Base-by-base conservation (phyloP, 2,888 invertebrate species). In the Morpho achilles region DNA sequence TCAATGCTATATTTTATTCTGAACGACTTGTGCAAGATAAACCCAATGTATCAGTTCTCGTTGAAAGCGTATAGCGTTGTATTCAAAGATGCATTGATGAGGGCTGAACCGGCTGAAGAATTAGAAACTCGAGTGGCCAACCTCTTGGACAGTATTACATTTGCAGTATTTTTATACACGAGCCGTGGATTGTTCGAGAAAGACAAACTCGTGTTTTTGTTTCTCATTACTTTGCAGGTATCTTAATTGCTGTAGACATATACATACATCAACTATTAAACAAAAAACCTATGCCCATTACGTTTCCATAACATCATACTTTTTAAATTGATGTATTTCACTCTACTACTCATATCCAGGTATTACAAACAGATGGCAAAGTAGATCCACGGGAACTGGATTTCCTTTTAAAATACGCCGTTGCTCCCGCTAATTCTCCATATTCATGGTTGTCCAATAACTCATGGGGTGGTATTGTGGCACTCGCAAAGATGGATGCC, bases 31-130 rank as follows among this genome's bases (percentile, higher is more conserved):
- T 93, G 95, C 85, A 96, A 96, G 82, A 97, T 98, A 71, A 97
- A 98, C 83, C 96, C 96, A 49, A 96, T 99, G 77, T 99, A 99
- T 83, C 98, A 98, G 81, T 98, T 98, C 87, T 98, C 98, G 0
- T 85, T 98, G 58, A 98, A 98, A 84, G 97, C 98, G 0, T 98
- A 98, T 88, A 96, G 95, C 69, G 95, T 96, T 0, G 98, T 98
- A 4, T 98, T 98, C 82, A 95, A 95, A 69, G 96, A 95, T 67
- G 97, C 98, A 0, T 93, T 98, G 50, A 84, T 88, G 10, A 91
- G 90, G 58, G 95, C 98, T 0, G 91, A 92, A 6, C 82, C 91
- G 0, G 92, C 94, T 0, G 95, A 95, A 0, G 95, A 94, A 2
- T 86, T 97, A 0, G 93, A 93, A 46, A 91, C 91, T 6, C 91